Evolutionary conservation across 2,888 invertebrate genomes (phyloP).

Genomic region (Pseudanteris insignis): DNA sequence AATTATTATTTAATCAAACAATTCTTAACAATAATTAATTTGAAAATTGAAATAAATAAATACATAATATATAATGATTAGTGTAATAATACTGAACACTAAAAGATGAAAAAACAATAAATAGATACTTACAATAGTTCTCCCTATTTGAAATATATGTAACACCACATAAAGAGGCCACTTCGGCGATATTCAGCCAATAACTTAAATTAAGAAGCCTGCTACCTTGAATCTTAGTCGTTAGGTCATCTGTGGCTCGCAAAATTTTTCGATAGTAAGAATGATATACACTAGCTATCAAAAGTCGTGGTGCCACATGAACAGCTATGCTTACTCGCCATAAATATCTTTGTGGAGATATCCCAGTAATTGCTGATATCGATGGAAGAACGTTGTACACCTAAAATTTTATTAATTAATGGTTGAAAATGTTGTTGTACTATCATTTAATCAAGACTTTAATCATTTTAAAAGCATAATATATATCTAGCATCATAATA

Average conservation of each 20-base stretch:
- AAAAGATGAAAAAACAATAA: constrained; percentile 6
- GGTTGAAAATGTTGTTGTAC: too few relatives aligned
- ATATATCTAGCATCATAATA: too few relatives aligned
- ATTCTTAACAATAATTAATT: too few relatives aligned
- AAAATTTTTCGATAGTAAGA: constrained; percentile 80
- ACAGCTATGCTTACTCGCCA: constrained; percentile 93
- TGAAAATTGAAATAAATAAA: constrained; percentile 6
- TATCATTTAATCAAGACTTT: background rate
- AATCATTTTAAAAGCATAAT: too few relatives aligned
- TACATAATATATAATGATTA: constrained; percentile 16
- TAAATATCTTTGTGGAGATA: constrained; percentile 90
- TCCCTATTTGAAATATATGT: constrained; percentile 94
- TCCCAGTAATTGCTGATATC: constrained; percentile 94
- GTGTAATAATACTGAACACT: too few relatives aligned
- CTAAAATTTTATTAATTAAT: constrained; percentile 69
- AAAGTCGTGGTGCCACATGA: constrained; percentile 89
- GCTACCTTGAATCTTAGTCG: constrained; percentile 61
- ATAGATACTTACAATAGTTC: constrained; percentile 85
- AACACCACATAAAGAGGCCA: constrained; percentile 87
- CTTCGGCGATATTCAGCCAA: constrained; percentile 85
- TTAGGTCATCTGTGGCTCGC: constrained; percentile 69
- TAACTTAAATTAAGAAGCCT: constrained; percentile 78
- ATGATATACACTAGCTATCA: constrained; percentile 87
- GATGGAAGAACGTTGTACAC: constrained; percentile 94
- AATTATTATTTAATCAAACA: too few relatives aligned